Base-by-base conservation (phyloP, 2,113 vertebrate genomes). In the Climacteris rufus region DNA sequence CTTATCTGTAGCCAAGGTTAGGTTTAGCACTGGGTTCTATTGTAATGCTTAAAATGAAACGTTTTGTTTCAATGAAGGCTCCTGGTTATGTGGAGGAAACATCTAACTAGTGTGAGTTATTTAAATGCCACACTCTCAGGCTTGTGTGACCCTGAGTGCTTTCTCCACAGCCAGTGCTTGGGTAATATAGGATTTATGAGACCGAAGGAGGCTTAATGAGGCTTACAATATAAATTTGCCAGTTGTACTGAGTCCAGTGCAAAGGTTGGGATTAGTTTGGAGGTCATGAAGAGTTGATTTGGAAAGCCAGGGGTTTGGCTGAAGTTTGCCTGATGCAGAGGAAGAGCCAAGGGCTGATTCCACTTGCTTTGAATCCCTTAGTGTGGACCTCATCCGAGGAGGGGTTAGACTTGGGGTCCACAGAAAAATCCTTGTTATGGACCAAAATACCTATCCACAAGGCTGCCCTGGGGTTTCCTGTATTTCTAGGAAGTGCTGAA, bases 111-210 rank as follows among this genome's bases (percentile, higher is more conserved):
- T 35, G 47, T 77, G n/a, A 54, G 42, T 86, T 83, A 63, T 81
- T 92, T 83, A 93, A 66, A 80, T 13, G 23, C 35, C 33, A 35
- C 68, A 13, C 16, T 86, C 71, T 66, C 27, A 54, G 45, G 14
- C 52, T 54, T 63, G 24, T 63, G 44, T 78, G 60, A 56, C 71
- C 90, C 91, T 20, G 37, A 78, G 16, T 78, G 47, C 76, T 82
- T 92, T 86, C 57, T 89, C 24, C 33, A 5, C 17, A 64, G 64
- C 76, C 79, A 83, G 71, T 77, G 30, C 47, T 74, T 74, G 68
- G 39, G 66, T 92, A 86, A 86, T 59, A 74, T 3, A 83, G 63
- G 42, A 76, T 95, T 97, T 93, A 90, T 86, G 90, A 93, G 93
- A 78, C 83, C 11, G 7, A 90, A 63, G 35, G 56, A 74, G 78